These are phyloP conservation scores for Ceratotherium simum DNA, from an alignment of 2,113 vertebrate genomes.

Conservation along the genomic window DNA sequence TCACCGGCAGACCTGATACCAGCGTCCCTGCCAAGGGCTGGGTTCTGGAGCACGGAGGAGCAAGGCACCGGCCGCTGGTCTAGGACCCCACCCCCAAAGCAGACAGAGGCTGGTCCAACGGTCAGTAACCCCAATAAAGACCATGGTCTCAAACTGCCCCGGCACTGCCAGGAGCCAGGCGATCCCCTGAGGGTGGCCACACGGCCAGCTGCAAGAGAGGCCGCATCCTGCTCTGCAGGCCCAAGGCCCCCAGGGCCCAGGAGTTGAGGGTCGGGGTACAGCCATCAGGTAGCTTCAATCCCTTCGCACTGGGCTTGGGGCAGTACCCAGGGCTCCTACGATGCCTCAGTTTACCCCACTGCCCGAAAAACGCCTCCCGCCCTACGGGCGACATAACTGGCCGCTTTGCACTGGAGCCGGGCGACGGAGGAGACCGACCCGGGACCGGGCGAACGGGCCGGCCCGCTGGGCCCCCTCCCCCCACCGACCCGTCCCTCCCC, in stretches of 20 bases:
- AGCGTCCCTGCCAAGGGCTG: not conserved
- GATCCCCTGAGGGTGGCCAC: not conserved
- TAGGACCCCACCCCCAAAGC: not conserved
- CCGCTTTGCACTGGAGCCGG: not conserved
- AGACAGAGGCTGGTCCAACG: not conserved
- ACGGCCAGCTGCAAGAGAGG: not conserved
- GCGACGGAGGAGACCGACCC: fast-evolving
- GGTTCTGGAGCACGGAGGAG: not conserved
- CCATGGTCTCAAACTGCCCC: not conserved
- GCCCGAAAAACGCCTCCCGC: not conserved
- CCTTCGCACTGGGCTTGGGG: not conserved
- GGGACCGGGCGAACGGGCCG: fast-evolving
- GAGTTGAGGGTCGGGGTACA: not conserved
- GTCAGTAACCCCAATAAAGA: not conserved
- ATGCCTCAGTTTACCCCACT: constrained; percentile 65
- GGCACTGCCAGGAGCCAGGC: not conserved
- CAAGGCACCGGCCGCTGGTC: not conserved
- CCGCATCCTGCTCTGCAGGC: not conserved
- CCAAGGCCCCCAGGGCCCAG: not conserved
- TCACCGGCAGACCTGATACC: not conserved
- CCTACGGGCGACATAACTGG: no score
- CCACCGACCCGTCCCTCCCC: not conserved
- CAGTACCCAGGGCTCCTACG: not conserved
- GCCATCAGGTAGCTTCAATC: not conserved
- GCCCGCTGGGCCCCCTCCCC: not conserved